These are phyloP conservation scores for Philereme vetulata DNA, from an alignment of 2,888 invertebrate genomes.

Conservation along the genomic window DNA sequence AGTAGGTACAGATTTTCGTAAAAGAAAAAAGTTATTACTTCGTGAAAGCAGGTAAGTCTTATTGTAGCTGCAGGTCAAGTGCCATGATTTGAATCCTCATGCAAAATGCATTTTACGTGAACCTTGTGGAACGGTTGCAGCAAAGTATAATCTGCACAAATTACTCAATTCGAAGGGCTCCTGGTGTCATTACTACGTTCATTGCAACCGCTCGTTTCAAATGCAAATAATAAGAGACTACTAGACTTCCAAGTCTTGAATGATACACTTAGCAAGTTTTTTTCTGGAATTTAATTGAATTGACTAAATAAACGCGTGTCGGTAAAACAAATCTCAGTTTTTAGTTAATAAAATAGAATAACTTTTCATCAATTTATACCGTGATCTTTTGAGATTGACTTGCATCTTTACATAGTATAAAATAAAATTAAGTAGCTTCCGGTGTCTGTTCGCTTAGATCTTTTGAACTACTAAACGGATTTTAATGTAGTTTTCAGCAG, in stretches of 20 bases:
- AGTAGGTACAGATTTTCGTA: too few relatives aligned
- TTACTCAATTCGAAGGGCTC: constrained; percentile 38
- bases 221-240: constrained; percentile 36
- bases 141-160: constrained; percentile 35
- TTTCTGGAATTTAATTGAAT: neutral
- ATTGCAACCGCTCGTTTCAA: constrained; percentile 26
- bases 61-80: constrained; percentile 6
- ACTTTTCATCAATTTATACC: too few relatives aligned
- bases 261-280: neutral
- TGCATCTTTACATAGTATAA: too few relatives aligned
- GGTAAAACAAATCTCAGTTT: too few relatives aligned
- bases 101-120: constrained; percentile 25
- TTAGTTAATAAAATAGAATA: too few relatives aligned
- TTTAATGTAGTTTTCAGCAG: too few relatives aligned
- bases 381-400: too few relatives aligned
- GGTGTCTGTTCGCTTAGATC: too few relatives aligned
- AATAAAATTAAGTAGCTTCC: too few relatives aligned
- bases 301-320: neutral
- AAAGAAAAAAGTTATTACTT: neutral
- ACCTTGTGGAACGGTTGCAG: constrained; percentile 9
- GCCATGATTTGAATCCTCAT: constrained; percentile 24
- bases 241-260: constrained; percentile 1
- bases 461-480: too few relatives aligned
- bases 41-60: neutral
- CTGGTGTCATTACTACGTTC: constrained; percentile 23